Base-by-base conservation (phyloP, 2,113 vertebrate genomes). In the Zeus faber region DNA sequence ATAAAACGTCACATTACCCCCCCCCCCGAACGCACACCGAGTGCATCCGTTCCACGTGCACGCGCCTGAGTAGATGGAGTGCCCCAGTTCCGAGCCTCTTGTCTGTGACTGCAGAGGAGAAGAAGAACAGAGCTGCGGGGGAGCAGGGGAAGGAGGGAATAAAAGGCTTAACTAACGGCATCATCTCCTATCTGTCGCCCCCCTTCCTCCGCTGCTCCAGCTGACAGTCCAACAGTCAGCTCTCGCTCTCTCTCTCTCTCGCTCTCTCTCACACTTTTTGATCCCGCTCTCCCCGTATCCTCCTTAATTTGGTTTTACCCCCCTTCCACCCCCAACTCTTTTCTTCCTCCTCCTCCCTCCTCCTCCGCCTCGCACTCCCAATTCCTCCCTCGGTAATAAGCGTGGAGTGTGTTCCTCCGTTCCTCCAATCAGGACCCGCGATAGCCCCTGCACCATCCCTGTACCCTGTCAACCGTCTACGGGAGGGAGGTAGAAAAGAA, bases 31-130 rank as follows among this genome's bases (percentile, higher is more conserved):
- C n/a, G n/a, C n/a, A n/a, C n/a, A n/a, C n/a, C n/a, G n/a, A n/a
- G n/a, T n/a, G n/a, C n/a, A n/a, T n/a, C n/a, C n/a, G n/a, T n/a
- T n/a, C n/a, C n/a, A n/a, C n/a, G n/a, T n/a, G n/a, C 23, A 14
- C 20, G 59, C 50, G 43, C 13, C 1, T 45, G 23, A 6, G 23
- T 33, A 54, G 54, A 58, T 53, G 49, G 59, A 65, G 50, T 72
- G 77, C 49, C 81, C 84, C 84, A 82, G 64, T 82, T 86, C 65
- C 61, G 16, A 11, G 50, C 65, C 67, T 59, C 49, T 27, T n/a
- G 62, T 82, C 68, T 72, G 65, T 51, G 27, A 62, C 75, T 72
- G 71, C 62, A 65, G 67, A 67, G 65, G 49, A 65, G 49, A 5
- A 66, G 54, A 50, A 47, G 55, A 54, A 48, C 27, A 16, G 4